A percentile compares a stretch with the other conserved stretches of the same genome.
Evolutionary conservation across 2,113 vertebrate species (phyloP).

Genomic region (Tringa solitaria): DNA sequence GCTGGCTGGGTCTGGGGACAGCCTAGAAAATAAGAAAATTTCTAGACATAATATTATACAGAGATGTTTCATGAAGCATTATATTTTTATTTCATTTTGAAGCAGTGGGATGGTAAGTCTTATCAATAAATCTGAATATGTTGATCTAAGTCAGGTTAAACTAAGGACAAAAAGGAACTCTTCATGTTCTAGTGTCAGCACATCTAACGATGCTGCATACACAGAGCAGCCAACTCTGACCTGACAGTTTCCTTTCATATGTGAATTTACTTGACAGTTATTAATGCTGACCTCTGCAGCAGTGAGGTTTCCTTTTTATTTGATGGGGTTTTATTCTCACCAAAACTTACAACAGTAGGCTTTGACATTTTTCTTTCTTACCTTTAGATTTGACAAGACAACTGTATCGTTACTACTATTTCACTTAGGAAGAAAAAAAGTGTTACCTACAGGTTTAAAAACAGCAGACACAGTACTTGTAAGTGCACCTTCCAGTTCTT

Average conservation of each 20-base stretch:
- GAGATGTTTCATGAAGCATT: background rate
- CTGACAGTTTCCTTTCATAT: background rate
- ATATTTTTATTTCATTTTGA: background rate
- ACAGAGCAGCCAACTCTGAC: background rate
- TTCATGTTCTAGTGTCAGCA: background rate
- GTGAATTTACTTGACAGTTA: background rate
- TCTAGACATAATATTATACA: background rate
- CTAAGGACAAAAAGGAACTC: background rate
- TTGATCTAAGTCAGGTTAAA: background rate
- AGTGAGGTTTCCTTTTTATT: background rate
- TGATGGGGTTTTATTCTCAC: background rate
- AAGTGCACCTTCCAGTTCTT: background rate
- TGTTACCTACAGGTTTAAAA: background rate
- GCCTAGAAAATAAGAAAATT: background rate
- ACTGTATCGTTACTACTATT: background rate
- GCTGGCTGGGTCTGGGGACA: background rate
- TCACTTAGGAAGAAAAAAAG: background rate
- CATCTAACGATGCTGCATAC: background rate
- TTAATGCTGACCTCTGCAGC: background rate
- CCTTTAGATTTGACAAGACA: background rate
- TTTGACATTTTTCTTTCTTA: background rate
- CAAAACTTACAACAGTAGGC: background rate
- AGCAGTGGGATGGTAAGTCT: background rate
- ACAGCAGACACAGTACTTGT: background rate
- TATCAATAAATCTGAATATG: background rate